Percentiles rank a stretch among this genome's conserved stretches.
These are phyloP conservation scores for Nudaria mundana DNA, from an alignment of 2,888 invertebrate species.

Conservation along the genomic window DNA sequence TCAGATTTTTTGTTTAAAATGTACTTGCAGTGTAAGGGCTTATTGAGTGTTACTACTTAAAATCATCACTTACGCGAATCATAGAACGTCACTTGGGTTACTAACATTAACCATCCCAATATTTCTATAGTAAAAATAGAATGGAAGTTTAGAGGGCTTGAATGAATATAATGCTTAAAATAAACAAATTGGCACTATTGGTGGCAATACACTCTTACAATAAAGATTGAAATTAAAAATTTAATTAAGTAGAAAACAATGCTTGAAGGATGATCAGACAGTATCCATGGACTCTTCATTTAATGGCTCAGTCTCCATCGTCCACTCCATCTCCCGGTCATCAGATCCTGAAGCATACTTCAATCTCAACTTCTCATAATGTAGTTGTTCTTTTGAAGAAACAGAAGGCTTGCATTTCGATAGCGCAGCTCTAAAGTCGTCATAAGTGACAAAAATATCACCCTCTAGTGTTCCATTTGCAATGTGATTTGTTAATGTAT, in stretches of 20 bases:
- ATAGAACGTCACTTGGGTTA: slow-evolving; percentile 19
- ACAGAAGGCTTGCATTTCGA: slow-evolving; percentile 93
- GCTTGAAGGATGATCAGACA: slow-evolving; percentile 54
- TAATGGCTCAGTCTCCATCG: slow-evolving; percentile 78
- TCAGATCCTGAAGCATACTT: slow-evolving; percentile 82
- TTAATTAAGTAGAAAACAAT: slow-evolving; percentile 42
- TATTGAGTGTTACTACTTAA: slow-evolving; percentile 29
- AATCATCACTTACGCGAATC: slow-evolving; percentile 17
- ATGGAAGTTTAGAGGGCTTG: slow-evolving; percentile 13
- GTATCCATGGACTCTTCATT: slow-evolving; percentile 78
- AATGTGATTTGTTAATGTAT: slow-evolving; percentile 89
- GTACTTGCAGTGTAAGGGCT: slow-evolving; percentile 32
- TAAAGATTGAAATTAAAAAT: slow-evolving; percentile 35
- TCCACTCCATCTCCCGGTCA: slow-evolving; percentile 76
- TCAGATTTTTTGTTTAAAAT: slow-evolving; percentile 40
- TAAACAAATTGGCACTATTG: slow-evolving; percentile 60
- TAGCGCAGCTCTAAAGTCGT: slow-evolving; percentile 90
- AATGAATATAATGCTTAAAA: slow-evolving; percentile 34
- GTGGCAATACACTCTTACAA: slow-evolving; percentile 41
- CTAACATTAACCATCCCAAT: slow-evolving; percentile 14
- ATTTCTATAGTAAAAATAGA: slow-evolving; percentile 6
- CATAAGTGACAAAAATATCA: slow-evolving; percentile 82
- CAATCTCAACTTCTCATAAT: slow-evolving; percentile 87
- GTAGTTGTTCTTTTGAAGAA: slow-evolving; percentile 87
- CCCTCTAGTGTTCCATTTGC: slow-evolving; percentile 73